Evolutionary conservation across 2,113 vertebrate genomes (phyloP).

Genomic region (Bungarus multicinctus): DNA sequence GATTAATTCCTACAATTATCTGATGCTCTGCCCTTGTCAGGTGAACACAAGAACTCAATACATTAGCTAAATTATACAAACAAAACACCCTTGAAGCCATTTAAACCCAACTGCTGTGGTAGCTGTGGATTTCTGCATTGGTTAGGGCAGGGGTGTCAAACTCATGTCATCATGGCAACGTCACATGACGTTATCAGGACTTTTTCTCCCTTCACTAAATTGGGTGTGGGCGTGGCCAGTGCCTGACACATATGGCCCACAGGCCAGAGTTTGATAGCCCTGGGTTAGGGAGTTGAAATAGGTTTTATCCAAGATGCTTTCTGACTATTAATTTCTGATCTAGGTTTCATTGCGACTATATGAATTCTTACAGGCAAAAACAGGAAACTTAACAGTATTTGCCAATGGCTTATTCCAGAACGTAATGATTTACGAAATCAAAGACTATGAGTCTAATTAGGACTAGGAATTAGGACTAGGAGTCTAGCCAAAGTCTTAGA

Average conservation of each 20-base stretch:
- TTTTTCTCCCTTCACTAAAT: too few species aligned
- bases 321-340: neutral
- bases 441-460: neutral
- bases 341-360: neutral
- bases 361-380: neutral
- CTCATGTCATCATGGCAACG: too few species aligned
- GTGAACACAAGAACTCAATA: neutral
- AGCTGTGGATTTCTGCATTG: neutral
- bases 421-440: neutral
- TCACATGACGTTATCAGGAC: too few species aligned
- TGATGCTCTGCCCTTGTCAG: constrained; percentile 16
- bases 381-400: neutral
- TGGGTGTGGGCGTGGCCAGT: too few species aligned
- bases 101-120: neutral
- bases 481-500: neutral
- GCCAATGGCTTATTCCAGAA: neutral
- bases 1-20: neutral
- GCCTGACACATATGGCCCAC: too few species aligned
- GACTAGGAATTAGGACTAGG: neutral
- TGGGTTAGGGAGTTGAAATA: too few species aligned
- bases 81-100: neutral
- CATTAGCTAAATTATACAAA: neutral
- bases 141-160: neutral
- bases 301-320: neutral
- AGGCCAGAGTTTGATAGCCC: too few species aligned